Conservation (phyloP, 2,888 invertebrate genomes). For the Drosophila birchii region DNA sequence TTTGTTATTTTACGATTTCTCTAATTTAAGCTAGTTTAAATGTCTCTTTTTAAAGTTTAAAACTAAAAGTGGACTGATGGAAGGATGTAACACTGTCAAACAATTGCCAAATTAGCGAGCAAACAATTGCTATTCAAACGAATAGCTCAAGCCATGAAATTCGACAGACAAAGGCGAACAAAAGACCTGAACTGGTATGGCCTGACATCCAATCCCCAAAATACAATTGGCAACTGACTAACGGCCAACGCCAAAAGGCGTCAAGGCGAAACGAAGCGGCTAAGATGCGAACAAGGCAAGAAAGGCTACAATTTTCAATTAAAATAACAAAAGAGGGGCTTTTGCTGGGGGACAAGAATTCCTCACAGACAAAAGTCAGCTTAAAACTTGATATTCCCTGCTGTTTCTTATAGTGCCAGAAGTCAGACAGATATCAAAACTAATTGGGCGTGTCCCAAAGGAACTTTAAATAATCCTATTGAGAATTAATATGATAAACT, state of each 20-base stretch:
- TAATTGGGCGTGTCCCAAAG: slow-evolving; percentile 70
- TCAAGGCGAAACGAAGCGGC: slow-evolving; percentile 3
- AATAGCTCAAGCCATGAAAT: slow-evolving; percentile 14
- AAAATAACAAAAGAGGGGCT: slow-evolving; percentile 66
- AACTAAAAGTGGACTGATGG: slow-evolving; percentile 30
- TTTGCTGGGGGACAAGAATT: neutral
- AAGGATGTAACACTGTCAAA: slow-evolving; percentile 35
- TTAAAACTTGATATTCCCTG: slow-evolving; percentile 25
- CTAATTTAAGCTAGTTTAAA: slow-evolving; percentile 40
- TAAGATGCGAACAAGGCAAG: slow-evolving; percentile 5
- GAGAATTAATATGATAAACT: neutral
- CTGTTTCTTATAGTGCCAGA: neutral
- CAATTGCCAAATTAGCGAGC: slow-evolving; percentile 56
- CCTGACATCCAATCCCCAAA: slow-evolving; percentile 34
- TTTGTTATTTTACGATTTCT: slow-evolving; percentile 29
- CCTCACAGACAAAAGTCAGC: slow-evolving; percentile 7
- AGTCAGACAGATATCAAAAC: slow-evolving; percentile 52
- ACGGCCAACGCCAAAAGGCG: slow-evolving; percentile 13
- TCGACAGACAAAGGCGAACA: slow-evolving; percentile 34
- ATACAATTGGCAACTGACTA: slow-evolving; percentile 31
- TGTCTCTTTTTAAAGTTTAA: slow-evolving; percentile 11
- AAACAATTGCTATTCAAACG: slow-evolving; percentile 43
- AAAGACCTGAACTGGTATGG: slow-evolving; percentile 15
- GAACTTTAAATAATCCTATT: slow-evolving; percentile 34
- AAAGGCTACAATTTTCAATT: slow-evolving; percentile 65